Evolutionary conservation across 2,888 invertebrate genomes (phyloP).

Genomic region (Leptinotarsa peninsularis): DNA sequence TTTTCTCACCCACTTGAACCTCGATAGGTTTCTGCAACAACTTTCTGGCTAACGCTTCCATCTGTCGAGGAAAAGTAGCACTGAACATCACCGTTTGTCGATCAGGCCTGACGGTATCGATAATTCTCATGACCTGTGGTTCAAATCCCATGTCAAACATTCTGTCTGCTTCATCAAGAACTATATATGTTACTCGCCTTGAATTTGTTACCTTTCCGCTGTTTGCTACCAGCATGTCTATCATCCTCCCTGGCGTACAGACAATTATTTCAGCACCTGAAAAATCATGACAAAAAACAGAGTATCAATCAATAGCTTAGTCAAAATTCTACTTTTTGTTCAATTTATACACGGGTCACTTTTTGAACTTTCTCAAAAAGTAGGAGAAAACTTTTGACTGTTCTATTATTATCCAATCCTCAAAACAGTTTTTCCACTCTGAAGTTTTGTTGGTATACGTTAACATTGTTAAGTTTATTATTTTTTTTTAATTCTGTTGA

Average conservation of each 20-base stretch:
- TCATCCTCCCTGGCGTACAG: slow-evolving; percentile 99
- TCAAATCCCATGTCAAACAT: slow-evolving; percentile 99
- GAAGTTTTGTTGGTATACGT: too few species aligned
- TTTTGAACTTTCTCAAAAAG: background rate
- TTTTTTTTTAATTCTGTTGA: too few species aligned
- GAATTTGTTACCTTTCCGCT: slow-evolving; percentile 97
- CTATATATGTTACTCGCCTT: slow-evolving; percentile 95
- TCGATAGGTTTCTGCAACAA: slow-evolving; percentile 96
- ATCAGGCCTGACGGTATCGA: slow-evolving; percentile 97
- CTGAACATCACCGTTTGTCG: slow-evolving; percentile 99
- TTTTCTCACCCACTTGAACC: slow-evolving; percentile 79
- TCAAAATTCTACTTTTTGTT: background rate
- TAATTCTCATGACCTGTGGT: slow-evolving; percentile 95
- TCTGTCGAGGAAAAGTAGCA: slow-evolving; percentile 98
- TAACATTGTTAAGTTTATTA: too few species aligned
- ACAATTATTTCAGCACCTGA: slow-evolving; percentile 91
- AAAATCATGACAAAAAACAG: background rate
- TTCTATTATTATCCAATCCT: too few species aligned
- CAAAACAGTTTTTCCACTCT: too few species aligned
- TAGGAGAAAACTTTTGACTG: too few species aligned
- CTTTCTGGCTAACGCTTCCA: slow-evolving; percentile 96
- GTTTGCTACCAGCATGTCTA: slow-evolving; percentile 99
- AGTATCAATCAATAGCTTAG: too few species aligned
- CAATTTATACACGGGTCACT: background rate
- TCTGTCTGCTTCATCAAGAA: slow-evolving; percentile 97